Evolutionary conservation across 2,888 invertebrate genomes (phyloP).

Genomic region (Calliscelio sp.): DNA sequence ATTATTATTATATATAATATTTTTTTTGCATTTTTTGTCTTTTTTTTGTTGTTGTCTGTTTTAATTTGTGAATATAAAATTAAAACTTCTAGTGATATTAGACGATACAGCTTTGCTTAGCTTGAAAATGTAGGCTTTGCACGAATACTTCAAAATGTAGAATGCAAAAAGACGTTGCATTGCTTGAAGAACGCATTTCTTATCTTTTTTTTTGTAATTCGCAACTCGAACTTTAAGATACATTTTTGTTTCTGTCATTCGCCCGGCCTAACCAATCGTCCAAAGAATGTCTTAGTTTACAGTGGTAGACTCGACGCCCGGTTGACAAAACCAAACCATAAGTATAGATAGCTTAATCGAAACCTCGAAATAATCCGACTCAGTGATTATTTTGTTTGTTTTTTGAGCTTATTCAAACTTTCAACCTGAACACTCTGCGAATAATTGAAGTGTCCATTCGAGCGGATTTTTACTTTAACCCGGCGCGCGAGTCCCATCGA

Average conservation of each 20-base stretch:
- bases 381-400: no score
- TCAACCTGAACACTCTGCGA: slow-evolving; percentile 15
- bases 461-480: not conserved
- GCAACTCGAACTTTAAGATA: slow-evolving; percentile 66
- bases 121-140: slow-evolving; percentile 82
- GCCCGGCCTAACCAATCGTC: slow-evolving; percentile 40
- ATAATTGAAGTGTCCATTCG: slow-evolving; percentile 25
- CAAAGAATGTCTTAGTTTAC: slow-evolving; percentile 53
- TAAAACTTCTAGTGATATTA: slow-evolving; percentile 84
- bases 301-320: slow-evolving; percentile 25
- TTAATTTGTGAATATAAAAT: slow-evolving; percentile 79
- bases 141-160: slow-evolving; percentile 68
- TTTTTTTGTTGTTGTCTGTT: slow-evolving; percentile 56
- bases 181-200: slow-evolving; percentile 26
- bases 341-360: no score
- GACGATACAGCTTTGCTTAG: slow-evolving; percentile 82
- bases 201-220: slow-evolving; percentile 41
- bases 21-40: slow-evolving; percentile 70
- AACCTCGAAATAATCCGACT: not conserved
- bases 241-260: slow-evolving; percentile 39
- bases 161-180: slow-evolving; percentile 56
- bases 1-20: no score
- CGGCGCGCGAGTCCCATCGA: slow-evolving; percentile 35
- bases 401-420: slow-evolving; percentile 53
- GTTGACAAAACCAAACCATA: slow-evolving; percentile 4